Evolutionary conservation across 2,888 invertebrate genomes (phyloP).

Genomic region (Hoplodrina blanda): DNA sequence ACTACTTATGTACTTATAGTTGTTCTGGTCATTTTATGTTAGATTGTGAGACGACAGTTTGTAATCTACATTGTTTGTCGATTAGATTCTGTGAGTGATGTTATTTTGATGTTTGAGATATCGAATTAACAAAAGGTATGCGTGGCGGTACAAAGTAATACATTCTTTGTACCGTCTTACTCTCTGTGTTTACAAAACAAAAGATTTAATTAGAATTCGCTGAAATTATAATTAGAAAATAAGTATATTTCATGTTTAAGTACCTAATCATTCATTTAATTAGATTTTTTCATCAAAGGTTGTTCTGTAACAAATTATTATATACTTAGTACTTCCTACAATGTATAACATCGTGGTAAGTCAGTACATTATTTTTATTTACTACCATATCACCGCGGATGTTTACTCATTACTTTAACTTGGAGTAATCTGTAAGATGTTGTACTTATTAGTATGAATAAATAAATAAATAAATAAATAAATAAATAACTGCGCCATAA

Average conservation of each 20-base stretch:
- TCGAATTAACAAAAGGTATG: not conserved
- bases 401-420: constrained; percentile 40
- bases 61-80: constrained; percentile 4
- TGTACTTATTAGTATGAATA: too few relatives aligned
- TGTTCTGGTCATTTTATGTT: constrained; percentile 22
- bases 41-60: constrained; percentile 19
- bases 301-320: not conserved
- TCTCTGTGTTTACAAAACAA: not conserved
- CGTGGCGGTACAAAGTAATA: not conserved
- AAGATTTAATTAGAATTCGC: not conserved
- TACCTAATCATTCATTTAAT: not conserved
- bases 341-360: not conserved
- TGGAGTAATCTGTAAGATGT: too few relatives aligned
- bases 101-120: not conserved
- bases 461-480: too few relatives aligned
- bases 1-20: constrained; percentile 55
- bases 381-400: constrained; percentile 9
- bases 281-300: not conserved
- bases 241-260: too few relatives aligned
- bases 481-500: constrained; percentile 43
- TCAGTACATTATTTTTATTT: constrained; percentile 1
- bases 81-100: not conserved
- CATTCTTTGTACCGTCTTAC: not conserved
- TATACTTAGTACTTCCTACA: not conserved
- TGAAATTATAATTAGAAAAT: not conserved